Conservation (phyloP, 2,888 invertebrate species). For the Parapristionchus giblindavisi region DNA sequence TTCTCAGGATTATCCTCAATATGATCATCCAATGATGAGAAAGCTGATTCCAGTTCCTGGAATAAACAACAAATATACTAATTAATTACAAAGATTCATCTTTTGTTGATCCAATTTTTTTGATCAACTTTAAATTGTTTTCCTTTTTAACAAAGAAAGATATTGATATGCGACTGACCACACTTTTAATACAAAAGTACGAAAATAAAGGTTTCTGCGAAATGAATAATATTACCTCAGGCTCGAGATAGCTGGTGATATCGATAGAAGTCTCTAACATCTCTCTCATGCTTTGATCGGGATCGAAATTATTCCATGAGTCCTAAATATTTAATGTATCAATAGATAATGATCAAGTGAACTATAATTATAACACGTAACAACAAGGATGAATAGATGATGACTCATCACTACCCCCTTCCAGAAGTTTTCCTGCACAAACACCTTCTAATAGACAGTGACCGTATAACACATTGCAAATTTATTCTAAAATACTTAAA, state of each 20-base stretch:
- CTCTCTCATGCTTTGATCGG: background rate
- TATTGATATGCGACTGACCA: too few relatives aligned
- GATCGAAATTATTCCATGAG: background rate
- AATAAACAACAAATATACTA: background rate
- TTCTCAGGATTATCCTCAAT: background rate
- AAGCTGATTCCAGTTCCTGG: background rate
- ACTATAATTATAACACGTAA: conserved; percentile 2
- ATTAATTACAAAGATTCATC: too few relatives aligned
- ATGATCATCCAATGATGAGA: too few relatives aligned
- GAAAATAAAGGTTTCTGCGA: too few relatives aligned
- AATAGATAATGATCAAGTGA: background rate
- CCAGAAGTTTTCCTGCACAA: conserved; percentile 10
- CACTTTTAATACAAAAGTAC: too few relatives aligned
- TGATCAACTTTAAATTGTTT: too few relatives aligned
- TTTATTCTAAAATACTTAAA: too few relatives aligned
- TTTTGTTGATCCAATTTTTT: too few relatives aligned
- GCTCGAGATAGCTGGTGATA: background rate
- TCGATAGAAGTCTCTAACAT: conserved; percentile 28
- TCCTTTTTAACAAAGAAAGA: too few relatives aligned
- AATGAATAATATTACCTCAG: conserved; percentile 22
- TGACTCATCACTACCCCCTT: conserved; percentile 32
- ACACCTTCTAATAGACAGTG: background rate
- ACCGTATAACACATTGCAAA: background rate
- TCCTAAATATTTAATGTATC: background rate
- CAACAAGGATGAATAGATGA: conserved; percentile 27